phyloP scores from a whole-genome alignment of 2,113 vertebrate species.

The Rhea americana region DNA sequence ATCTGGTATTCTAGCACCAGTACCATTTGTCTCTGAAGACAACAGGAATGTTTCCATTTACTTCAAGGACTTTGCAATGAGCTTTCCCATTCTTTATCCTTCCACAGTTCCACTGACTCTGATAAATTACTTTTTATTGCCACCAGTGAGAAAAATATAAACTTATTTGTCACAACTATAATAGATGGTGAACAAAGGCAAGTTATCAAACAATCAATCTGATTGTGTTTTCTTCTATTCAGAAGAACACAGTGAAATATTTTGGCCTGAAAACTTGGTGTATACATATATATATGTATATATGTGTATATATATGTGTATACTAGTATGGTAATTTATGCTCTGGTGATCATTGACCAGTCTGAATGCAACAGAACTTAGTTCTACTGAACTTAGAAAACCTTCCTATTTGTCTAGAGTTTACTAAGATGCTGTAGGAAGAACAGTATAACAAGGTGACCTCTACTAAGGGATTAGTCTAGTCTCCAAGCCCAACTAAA shows the following conservation, averaged over 20 bases:
- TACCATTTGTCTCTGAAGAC: neutral
- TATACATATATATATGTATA: too few species aligned
- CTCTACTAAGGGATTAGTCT: neutral
- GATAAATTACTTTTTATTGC: neutral
- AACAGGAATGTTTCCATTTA: neutral
- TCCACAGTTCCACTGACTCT: neutral
- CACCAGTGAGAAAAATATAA: neutral
- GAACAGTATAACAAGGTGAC: neutral
- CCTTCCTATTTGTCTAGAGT: neutral
- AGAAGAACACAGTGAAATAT: neutral
- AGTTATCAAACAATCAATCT: neutral
- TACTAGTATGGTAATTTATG: neutral
- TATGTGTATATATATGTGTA: too few species aligned
- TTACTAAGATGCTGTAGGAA: neutral
- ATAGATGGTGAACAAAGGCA: neutral
- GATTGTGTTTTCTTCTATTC: neutral
- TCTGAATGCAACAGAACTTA: neutral
- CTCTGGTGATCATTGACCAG: too few species aligned
- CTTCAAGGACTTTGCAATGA: neutral
- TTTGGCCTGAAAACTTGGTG: neutral
- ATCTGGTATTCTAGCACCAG: neutral
- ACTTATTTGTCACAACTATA: neutral
- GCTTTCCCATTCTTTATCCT: neutral
- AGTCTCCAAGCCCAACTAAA: neutral
- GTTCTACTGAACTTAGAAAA: neutral